A percentile compares a stretch with the other conserved stretches of the same genome.
Conservation (phyloP, 2,113 vertebrate genomes). For the Indicator maculatus region DNA sequence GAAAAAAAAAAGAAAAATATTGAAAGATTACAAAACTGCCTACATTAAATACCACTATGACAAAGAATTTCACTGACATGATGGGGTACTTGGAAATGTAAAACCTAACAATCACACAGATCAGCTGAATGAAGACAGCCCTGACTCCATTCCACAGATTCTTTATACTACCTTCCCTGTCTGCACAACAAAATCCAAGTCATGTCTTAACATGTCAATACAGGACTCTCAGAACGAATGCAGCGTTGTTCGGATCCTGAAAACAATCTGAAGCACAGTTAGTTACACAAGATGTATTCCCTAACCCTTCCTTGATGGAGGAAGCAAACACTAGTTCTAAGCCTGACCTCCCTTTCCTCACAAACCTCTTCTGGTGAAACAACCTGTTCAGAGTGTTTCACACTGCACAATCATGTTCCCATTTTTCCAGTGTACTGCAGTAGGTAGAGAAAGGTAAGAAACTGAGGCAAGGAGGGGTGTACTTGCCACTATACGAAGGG, state of each 20-base stretch:
- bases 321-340: neutral
- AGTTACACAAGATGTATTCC: neutral
- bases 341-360: neutral
- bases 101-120: neutral
- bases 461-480: neutral
- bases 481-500: neutral
- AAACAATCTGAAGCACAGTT: neutral
- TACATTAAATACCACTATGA: neutral
- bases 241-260: neutral
- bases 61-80: neutral
- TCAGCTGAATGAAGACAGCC: neutral
- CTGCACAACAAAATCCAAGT: neutral
- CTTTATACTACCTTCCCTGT: neutral
- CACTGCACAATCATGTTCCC: neutral
- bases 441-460: neutral
- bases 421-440: neutral
- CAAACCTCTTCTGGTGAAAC: neutral
- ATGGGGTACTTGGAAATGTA: neutral
- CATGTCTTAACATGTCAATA: neutral
- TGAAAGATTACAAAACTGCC: neutral
- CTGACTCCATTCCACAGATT: neutral
- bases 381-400: neutral
- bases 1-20: neutral
- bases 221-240: fast-evolving
- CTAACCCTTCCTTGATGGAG: neutral